These are phyloP conservation scores for Eutolmus rufibarbis DNA, from an alignment of 2,888 invertebrate species.

Conservation along the genomic window DNA sequence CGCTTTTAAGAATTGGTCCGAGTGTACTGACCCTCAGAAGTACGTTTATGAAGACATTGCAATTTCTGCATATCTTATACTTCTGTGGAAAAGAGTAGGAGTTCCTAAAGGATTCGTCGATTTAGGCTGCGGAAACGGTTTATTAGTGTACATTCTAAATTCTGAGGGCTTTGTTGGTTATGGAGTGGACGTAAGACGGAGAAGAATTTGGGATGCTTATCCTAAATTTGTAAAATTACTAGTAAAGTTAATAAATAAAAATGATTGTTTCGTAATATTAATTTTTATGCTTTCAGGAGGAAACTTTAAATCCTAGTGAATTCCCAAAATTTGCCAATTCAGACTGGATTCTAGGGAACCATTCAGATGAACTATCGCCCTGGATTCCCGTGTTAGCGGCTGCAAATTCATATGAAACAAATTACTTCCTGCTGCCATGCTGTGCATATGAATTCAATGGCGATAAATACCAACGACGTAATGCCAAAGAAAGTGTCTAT, in stretches of 20 bases:
- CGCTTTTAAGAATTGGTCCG: slow-evolving; percentile 79
- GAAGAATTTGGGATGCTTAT: slow-evolving; percentile 89
- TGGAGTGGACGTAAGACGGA: slow-evolving; percentile 83
- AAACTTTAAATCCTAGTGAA: slow-evolving; percentile 74
- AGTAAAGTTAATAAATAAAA: background rate
- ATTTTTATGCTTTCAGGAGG: slow-evolving; percentile 65
- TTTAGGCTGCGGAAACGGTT: slow-evolving; percentile 97
- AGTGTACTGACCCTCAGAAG: slow-evolving; percentile 91
- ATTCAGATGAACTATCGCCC: slow-evolving; percentile 98
- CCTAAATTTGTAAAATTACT: slow-evolving; percentile 55
- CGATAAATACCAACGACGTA: slow-evolving; percentile 77
- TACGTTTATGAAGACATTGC: slow-evolving; percentile 97
- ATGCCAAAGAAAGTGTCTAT: slow-evolving; percentile 79
- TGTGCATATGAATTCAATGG: slow-evolving; percentile 93
- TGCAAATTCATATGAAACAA: slow-evolving; percentile 74
- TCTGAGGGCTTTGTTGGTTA: slow-evolving; percentile 83
- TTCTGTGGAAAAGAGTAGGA: slow-evolving; percentile 76
- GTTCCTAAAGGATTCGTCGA: slow-evolving; percentile 80
- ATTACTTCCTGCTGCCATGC: slow-evolving; percentile 92
- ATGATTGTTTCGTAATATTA: background rate
- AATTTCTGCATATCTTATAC: slow-evolving; percentile 85
- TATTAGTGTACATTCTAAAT: slow-evolving; percentile 84
- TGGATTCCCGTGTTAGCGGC: slow-evolving; percentile 96
- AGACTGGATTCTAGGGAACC: slow-evolving; percentile 97
- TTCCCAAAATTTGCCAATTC: slow-evolving; percentile 68